Evolutionary conservation across 2,113 vertebrate genomes (phyloP), one percentile per base, ranked within the genome.

Genomic region (Alaudala cheleensis): DNA sequence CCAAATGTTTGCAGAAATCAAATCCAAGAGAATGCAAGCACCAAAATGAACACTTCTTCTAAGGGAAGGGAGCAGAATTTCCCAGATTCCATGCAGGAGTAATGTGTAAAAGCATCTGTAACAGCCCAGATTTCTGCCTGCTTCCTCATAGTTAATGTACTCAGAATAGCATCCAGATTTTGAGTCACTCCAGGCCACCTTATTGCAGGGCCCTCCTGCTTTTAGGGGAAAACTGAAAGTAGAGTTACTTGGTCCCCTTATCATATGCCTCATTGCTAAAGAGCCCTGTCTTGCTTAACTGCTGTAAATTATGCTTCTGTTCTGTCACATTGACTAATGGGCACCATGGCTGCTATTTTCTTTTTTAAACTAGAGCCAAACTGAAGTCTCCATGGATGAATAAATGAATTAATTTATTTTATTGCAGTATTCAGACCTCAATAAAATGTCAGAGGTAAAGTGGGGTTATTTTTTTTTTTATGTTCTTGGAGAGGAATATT

Each of bases 351-450:
- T 47, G 47, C 73, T 95, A 77, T 84, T 93, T 96, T 94, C 53
- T 34, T 92, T 94, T 94, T 82, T 79, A 62, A 96, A 90, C 92
- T 81, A 65, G 37, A 89, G 91, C 39, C 81, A 92, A 93, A 86
- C 47, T 79, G 56, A 64, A 67, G 34, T 91, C 83, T 93, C 90
- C 3, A 11, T 15, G 64, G 90, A 62, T 76, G 76, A 78, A 90
- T 94, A 96, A 91, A 77, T 80, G 73, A 92, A 72, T 89, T 21
- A 60, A 88, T 91, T 94, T 87, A 47, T 73, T 81, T 88, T 84
- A 93, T 92, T 85, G 64, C 58, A 42, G 47, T 88, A 65, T 65
- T 96, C 39, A 50, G 77, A 66, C 81, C 72, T 91, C 88, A 44
- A 60, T 76, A 81, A 97, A 96, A 92, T 51, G 69, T 84, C 79